Evolutionary conservation across 2,888 invertebrate species (phyloP), one percentile per base, ranked within the genome.

Genomic region (Microchrysa polita): DNA sequence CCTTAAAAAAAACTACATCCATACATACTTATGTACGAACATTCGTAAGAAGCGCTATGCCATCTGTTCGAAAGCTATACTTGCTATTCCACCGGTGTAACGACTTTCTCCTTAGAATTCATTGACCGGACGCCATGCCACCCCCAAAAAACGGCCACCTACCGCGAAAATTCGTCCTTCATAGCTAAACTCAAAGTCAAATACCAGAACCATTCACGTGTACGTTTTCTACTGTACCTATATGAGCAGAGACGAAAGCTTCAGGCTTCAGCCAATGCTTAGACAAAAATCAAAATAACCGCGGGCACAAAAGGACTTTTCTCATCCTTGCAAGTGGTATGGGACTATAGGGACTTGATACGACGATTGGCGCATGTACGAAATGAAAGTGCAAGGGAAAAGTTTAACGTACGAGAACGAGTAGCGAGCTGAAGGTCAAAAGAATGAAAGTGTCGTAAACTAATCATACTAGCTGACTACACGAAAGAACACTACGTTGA

Each of bases 161-260:
- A 34, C 27, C 27, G 27, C 27, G 59, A 53, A 40, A 34, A 55
- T 74, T 75, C 75, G 78, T 78, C 78, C 78, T 78, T 78, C 78
- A 78, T 67, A 75, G 73, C 73, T 22, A 10, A 52, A 72, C 63
- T 77, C 77, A 78, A 78, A 78, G 78, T 78, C 78, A 78, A 77
- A 77, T 34, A 7, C 4, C 2, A n/a, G n/a, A 52, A 40, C 69
- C 23, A 1, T 5, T 18, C 55, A 55, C 16, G 20, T 20, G 10
- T 20, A 22, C 16, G n/a, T 16, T 42, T 42, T 53, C 53, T 16
- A 10, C 16, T 20, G 12, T 53, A 16, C 16, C n/a, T 16, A 53
- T 53, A n/a, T n/a, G n/a, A n/a, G n/a, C n/a, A 52, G 52, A 16
- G 16, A 10, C 14, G 52, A 52, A 52, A 18, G 55, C 55, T 55